These are phyloP conservation scores for Leptinotarsa tumamoca DNA, from an alignment of 2,888 invertebrate species.

Conservation along the genomic window DNA sequence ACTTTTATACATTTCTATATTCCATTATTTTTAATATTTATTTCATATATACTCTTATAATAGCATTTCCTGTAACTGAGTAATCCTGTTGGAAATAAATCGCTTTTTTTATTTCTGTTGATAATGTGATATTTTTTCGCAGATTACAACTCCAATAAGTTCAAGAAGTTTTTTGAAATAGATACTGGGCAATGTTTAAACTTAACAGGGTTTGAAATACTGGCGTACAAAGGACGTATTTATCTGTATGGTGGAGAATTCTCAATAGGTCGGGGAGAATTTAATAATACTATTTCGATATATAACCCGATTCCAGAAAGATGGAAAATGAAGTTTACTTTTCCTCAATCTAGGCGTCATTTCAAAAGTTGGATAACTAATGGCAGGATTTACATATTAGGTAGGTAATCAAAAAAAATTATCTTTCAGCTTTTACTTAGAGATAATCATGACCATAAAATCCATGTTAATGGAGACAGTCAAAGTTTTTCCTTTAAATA, in stretches of 20 bases:
- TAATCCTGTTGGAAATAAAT: too few species aligned
- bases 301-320: constrained; percentile 58
- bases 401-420: constrained; percentile 39
- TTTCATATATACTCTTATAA: too few species aligned
- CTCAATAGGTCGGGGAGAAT: constrained; percentile 58
- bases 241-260: constrained; percentile 63
- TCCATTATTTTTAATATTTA: too few species aligned
- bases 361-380: constrained; percentile 61
- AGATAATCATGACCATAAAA: too few species aligned
- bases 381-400: constrained; percentile 60
- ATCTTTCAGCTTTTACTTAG: too few species aligned
- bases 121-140: background rate
- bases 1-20: too few species aligned
- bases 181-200: constrained; percentile 46
- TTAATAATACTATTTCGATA: constrained; percentile 61
- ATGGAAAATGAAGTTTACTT: constrained; percentile 58
- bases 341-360: constrained; percentile 61
- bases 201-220: constrained; percentile 56
- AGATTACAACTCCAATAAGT: constrained; percentile 39
- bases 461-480: too few species aligned
- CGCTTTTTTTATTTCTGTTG: too few species aligned
- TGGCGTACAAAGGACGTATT: constrained; percentile 60
- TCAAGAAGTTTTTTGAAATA: constrained; percentile 45
- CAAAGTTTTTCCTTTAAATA: too few species aligned
- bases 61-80: too few species aligned